phyloP scores from a whole-genome alignment of 2,797 vertebrate genomes.

The Myripristis jacobus region DNA sequence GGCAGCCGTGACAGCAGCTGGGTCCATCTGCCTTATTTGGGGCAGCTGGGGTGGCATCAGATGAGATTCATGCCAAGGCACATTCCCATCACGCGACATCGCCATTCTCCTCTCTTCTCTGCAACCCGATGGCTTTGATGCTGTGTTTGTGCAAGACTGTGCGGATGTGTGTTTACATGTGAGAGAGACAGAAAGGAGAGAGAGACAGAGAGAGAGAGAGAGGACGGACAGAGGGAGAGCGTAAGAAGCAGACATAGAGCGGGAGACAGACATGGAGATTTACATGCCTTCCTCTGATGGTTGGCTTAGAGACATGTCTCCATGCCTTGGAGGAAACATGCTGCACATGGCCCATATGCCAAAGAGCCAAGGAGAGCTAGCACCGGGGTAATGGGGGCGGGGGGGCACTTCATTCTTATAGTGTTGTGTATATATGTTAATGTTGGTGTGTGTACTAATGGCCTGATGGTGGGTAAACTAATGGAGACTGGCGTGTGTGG shows the following conservation, averaged over 20 bases:
- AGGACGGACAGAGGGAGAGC: no score
- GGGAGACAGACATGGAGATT: neutral
- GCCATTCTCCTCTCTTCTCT: conserved; percentile 26
- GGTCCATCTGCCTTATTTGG: conserved; percentile 28
- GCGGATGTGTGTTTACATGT: conserved; percentile 52
- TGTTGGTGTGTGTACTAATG: conserved; percentile 42
- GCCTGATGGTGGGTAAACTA: conserved; percentile 50
- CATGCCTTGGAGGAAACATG: neutral
- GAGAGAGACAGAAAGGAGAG: conserved; percentile 18
- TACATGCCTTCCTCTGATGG: conserved; percentile 8
- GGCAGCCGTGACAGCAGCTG: conserved; percentile 51
- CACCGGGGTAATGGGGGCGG: no score
- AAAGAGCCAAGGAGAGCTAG: neutral
- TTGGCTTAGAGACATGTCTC: conserved; percentile 15
- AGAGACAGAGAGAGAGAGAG: no score
- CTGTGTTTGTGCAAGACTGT: conserved; percentile 59
- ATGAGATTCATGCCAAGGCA: conserved; percentile 53
- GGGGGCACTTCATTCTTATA: neutral
- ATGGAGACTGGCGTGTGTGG: conserved; percentile 59
- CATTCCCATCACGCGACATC: conserved; percentile 45
- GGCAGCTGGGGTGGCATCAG: conserved; percentile 48
- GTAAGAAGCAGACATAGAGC: conserved; percentile 13
- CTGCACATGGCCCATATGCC: neutral
- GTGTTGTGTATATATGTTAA: conserved; percentile 3
- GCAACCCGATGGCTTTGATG: neutral